A percentile compares a stretch with the other conserved stretches of the same genome.
phyloP scores from a whole-genome alignment of 2,113 vertebrate genomes.

The Aix galericulata region DNA sequence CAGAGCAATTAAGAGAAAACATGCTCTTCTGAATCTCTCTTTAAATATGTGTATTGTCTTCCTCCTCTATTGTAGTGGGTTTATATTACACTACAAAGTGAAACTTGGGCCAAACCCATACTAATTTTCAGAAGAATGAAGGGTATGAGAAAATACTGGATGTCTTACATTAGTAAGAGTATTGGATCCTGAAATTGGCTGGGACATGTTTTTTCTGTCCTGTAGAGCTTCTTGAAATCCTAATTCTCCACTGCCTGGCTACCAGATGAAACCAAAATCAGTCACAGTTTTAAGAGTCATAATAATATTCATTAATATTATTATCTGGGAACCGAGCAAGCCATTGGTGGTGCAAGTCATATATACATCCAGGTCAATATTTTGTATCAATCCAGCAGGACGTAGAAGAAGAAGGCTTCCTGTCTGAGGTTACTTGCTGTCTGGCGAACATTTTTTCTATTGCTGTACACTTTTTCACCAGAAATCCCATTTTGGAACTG shows the following conservation, averaged over 20 bases:
- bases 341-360: background rate
- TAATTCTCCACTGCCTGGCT: background rate
- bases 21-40: background rate
- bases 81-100: background rate
- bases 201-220: background rate
- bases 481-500: background rate
- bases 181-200: background rate
- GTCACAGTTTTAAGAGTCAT: background rate
- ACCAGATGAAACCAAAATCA: background rate
- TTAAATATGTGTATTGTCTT: background rate
- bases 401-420: background rate
- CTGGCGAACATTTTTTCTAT: background rate
- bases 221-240: background rate
- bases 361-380: background rate
- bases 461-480: background rate
- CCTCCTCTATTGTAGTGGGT: background rate
- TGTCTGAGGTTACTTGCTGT: background rate
- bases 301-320: background rate
- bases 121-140: background rate
- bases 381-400: background rate
- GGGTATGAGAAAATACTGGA: background rate
- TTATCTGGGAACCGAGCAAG: background rate
- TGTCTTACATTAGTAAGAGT: background rate
- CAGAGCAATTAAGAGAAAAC: background rate
- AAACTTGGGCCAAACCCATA: background rate